These are phyloP conservation scores for Synanthedon myopaeformis DNA, from an alignment of 2,888 invertebrate genomes.

Conservation along the genomic window DNA sequence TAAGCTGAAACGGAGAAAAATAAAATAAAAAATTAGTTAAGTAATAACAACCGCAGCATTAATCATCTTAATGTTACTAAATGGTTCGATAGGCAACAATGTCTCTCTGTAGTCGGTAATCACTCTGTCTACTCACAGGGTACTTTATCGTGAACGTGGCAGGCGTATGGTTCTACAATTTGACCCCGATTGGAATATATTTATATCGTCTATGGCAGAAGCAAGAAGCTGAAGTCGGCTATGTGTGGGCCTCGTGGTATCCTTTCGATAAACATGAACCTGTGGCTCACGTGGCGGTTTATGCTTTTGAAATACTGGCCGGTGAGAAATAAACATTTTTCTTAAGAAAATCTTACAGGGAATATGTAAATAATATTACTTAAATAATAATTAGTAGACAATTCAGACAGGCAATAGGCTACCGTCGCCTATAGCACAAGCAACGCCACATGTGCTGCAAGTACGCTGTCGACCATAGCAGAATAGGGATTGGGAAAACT, in stretches of 20 bases:
- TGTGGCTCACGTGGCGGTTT: slow-evolving; percentile 41
- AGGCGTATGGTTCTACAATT: slow-evolving; percentile 54
- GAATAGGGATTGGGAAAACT: too few species aligned
- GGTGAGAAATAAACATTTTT: slow-evolving; percentile 22
- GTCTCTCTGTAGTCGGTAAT: neutral
- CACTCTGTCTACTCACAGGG: slow-evolving; percentile 24
- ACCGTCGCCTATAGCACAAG: too few species aligned
- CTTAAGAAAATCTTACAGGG: too few species aligned
- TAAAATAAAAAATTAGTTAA: too few species aligned
- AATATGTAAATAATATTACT: too few species aligned
- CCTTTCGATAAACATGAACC: slow-evolving; percentile 53
- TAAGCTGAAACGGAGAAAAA: too few species aligned
- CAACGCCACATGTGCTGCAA: too few species aligned
- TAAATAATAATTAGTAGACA: too few species aligned
- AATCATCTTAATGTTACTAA: neutral
- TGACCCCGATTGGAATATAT: slow-evolving; percentile 46
- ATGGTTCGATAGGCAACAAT: neutral
- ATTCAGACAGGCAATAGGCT: too few species aligned
- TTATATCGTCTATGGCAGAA: slow-evolving; percentile 30
- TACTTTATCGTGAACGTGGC: slow-evolving; percentile 41
- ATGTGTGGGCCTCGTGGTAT: slow-evolving; percentile 58
- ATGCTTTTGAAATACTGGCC: slow-evolving; percentile 52
- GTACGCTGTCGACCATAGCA: too few species aligned
- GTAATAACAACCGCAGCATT: neutral
- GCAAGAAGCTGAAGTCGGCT: slow-evolving; percentile 34